Evolutionary conservation across 2,797 vertebrate species (phyloP), one percentile per base, ranked within the genome.

Genomic region (Myripristis jacobus): DNA sequence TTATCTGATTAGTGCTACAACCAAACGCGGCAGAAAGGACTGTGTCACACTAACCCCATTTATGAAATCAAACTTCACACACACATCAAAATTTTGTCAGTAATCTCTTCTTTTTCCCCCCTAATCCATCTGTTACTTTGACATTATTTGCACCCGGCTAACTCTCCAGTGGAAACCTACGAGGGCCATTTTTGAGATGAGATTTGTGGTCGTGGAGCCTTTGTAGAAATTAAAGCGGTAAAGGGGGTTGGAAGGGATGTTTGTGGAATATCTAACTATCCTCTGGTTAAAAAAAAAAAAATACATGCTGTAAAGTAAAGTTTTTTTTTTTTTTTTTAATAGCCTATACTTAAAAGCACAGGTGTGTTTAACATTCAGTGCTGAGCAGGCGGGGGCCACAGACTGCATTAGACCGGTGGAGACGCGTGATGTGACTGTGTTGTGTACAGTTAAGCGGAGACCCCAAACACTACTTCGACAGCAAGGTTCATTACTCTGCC

Each of bases 401-500:
- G 19, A 29, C 21, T 21, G 59, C 19, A 68, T 38, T 24, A 12
- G 31, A 43, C 15, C 29, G 12, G 34, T n/a, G 48, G 61, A 44
- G 44, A 46, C 16, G 15, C 25, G 50, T 47, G 50, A 54, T 8
- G 15, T 22, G n/a, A 48, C 10, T 16, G 38, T 57, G 21, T 47
- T 53, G 59, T 66, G 72, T 69, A 63, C 76, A 61, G 70, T 70
- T 66, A 71, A 44, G 15, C 36, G 48, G 41, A 63, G 61, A 27
- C 58, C 53, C 44, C 48, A 47, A 9, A 43, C 34, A 51, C 57
- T 55, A 15, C 47, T 57, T 57, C 25, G 25, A 29, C 36, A 48
- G 70, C 80, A 75, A 73, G 75, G 81, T 83, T 83, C 73, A 88
- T 88, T 82, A 84, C 79, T 81, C 75, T 73, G 63, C 48, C 43